Percentiles rank a stretch among this genome's conserved stretches.
Evolutionary conservation across 2,888 invertebrate genomes (phyloP).

Genomic region (Phytoseiulus persimilis): DNA sequence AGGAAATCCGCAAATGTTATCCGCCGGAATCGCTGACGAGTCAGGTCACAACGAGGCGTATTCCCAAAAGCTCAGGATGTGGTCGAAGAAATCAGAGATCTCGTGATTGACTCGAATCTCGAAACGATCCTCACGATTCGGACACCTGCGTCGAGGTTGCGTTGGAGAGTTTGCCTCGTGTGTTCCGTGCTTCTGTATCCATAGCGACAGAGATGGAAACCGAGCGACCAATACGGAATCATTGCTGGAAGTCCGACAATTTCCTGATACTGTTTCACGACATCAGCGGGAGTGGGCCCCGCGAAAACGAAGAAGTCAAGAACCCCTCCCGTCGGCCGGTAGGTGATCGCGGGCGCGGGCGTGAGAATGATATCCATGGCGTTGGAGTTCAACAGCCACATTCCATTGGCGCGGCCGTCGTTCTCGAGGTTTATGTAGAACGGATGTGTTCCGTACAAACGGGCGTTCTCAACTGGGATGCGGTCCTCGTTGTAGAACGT

Average conservation of each 20-base stretch:
- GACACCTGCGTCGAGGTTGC: conserved; percentile 65
- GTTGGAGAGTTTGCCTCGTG: conserved; percentile 61
- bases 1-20: too few relatives aligned
- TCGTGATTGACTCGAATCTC: too few relatives aligned
- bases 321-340: conserved; percentile 70
- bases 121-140: conserved; percentile 59
- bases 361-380: conserved; percentile 61
- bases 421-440: neutral
- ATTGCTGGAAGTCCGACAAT: conserved; percentile 67
- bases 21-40: too few relatives aligned
- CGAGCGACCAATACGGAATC: conserved; percentile 80
- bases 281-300: conserved; percentile 62
- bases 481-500: conserved; percentile 61
- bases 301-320: conserved; percentile 68
- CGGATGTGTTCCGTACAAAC: conserved; percentile 14
- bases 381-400: conserved; percentile 23
- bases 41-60: too few relatives aligned
- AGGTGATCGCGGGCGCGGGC: conserved; percentile 71
- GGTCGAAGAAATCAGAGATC: too few relatives aligned
- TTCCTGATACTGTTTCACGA: conserved; percentile 55
- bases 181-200: conserved; percentile 62
- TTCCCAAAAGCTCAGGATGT: too few relatives aligned
- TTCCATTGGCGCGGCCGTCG: conserved; percentile 46
- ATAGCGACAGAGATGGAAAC: conserved; percentile 68
- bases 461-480: neutral